These are phyloP conservation scores for Dolichomitus sp. DNA, from an alignment of 2,888 invertebrate species.

Conservation along the genomic window DNA sequence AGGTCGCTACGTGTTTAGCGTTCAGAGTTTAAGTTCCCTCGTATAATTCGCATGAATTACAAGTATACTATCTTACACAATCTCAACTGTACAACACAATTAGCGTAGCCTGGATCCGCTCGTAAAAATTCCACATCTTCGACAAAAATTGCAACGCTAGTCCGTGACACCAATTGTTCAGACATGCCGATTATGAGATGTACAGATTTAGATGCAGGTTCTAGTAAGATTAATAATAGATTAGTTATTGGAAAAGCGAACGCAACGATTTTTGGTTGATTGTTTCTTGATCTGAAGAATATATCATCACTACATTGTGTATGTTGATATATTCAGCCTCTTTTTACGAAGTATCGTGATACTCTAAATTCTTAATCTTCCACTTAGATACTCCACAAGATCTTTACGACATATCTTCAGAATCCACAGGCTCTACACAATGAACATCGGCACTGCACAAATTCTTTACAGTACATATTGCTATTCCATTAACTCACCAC, in stretches of 20 bases:
- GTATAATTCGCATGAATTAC: conserved; percentile 59
- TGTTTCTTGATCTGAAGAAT: no score
- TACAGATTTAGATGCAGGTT: background rate
- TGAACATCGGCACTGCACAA: no score
- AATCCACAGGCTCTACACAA: no score
- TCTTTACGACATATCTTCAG: no score
- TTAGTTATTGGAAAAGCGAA: background rate
- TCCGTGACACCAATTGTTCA: conserved; percentile 56
- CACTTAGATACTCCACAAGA: no score
- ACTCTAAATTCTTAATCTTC: no score
- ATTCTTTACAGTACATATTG: no score
- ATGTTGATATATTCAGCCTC: no score
- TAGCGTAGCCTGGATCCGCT: conserved; percentile 23
- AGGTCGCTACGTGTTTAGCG: conserved; percentile 14
- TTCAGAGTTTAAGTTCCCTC: conserved; percentile 8
- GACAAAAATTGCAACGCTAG: conserved; percentile 40
- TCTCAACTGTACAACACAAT: conserved; percentile 42
- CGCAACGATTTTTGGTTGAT: background rate
- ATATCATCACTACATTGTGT: no score
- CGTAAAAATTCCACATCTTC: conserved; percentile 35
- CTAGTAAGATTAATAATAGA: background rate
- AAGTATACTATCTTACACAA: conserved; percentile 27
- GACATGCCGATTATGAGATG: background rate
- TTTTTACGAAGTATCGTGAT: no score
- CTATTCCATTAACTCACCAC: background rate